These are phyloP conservation scores for Bombycilla garrulus DNA, from an alignment of 2,113 vertebrate genomes.

Conservation along the genomic window DNA sequence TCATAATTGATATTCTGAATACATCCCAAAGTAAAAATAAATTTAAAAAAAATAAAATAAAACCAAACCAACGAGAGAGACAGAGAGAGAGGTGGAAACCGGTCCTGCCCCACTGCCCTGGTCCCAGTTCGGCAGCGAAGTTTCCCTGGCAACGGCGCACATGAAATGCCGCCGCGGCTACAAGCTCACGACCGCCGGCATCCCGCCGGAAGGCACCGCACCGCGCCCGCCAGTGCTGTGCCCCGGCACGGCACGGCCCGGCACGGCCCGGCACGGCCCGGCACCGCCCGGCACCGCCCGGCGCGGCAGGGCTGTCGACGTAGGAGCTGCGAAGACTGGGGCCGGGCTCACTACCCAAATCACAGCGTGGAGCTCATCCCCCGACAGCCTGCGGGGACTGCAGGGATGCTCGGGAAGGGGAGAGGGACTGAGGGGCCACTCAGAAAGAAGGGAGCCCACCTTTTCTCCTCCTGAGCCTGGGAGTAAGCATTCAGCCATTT, in stretches of 20 bases:
- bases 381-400: not conserved
- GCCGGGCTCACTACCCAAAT: not conserved
- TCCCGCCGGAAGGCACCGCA: not conserved
- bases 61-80: not conserved
- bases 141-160: constrained; percentile 2
- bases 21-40: not conserved
- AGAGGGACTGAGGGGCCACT: not conserved
- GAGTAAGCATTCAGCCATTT: not conserved
- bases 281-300: too few relatives aligned
- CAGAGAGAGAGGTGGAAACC: not conserved
- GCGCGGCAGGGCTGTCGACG: fast-evolving
- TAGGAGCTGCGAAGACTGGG: too few relatives aligned
- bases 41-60: not conserved
- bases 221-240: not conserved
- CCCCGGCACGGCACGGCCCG: fast-evolving
- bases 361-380: too few relatives aligned
- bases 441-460: not conserved
- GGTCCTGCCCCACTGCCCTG: not conserved
- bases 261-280: fast-evolving
- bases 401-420: not conserved
- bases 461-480: not conserved
- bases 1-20: not conserved
- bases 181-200: not conserved
- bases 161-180: not conserved
- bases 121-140: not conserved